These are phyloP conservation scores for Nephila pilipes DNA, from an alignment of 1,140 invertebrate genomes.

Conservation along the genomic window DNA sequence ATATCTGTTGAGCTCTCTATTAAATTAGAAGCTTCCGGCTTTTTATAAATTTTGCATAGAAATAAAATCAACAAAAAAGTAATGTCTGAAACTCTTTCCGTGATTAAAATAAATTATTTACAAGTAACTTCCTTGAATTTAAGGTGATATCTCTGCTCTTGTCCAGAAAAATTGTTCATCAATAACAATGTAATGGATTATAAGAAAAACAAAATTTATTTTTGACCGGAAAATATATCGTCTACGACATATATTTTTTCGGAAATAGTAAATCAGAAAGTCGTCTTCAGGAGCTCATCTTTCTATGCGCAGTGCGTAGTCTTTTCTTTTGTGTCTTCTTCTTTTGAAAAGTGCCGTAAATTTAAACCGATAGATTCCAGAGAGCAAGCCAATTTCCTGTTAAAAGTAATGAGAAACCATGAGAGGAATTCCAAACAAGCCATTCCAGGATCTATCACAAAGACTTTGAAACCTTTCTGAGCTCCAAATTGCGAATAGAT, in stretches of 20 bases:
- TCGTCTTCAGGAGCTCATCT: neutral
- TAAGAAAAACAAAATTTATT: neutral
- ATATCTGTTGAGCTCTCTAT: too few species aligned
- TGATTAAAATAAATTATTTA: too few species aligned
- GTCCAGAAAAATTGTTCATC: neutral
- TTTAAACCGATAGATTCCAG: slow-evolving; percentile 11
- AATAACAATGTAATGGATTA: neutral
- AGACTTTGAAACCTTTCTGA: neutral
- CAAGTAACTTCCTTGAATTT: too few species aligned
- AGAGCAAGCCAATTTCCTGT: slow-evolving; percentile 8
- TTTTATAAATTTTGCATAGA: too few species aligned
- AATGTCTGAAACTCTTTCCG: too few species aligned
- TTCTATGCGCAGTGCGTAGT: neutral
- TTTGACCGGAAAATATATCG: neutral
- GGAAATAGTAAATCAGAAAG: neutral
- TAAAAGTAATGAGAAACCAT: slow-evolving; percentile 22
- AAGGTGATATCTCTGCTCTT: too few species aligned
- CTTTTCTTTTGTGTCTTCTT: neutral
- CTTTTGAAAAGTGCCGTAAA: slow-evolving; percentile 28
- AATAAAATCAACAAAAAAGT: too few species aligned
- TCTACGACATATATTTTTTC: neutral
- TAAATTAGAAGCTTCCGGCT: too few species aligned
- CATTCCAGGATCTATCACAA: neutral
- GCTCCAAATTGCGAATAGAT: neutral
- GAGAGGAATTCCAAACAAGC: neutral